Percentiles rank a stretch among this genome's conserved stretches.
These are phyloP conservation scores for Alces alces DNA, from an alignment of 2,113 vertebrate species.

Conservation along the genomic window DNA sequence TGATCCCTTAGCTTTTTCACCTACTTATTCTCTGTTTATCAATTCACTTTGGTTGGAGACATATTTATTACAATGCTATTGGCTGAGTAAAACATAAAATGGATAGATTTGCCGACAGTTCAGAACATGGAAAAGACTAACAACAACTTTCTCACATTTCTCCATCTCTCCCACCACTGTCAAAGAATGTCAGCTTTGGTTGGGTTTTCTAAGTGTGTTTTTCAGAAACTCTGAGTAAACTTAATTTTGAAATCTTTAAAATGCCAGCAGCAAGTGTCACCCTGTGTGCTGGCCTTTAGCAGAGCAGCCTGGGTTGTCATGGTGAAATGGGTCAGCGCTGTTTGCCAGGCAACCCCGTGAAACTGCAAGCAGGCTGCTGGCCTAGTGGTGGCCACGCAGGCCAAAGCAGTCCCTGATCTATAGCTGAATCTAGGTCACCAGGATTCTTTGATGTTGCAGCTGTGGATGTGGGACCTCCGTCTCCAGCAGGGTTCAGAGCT, in stretches of 20 bases:
- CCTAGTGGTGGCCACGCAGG: slow-evolving; percentile 68
- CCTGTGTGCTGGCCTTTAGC: slow-evolving; percentile 63
- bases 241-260: slow-evolving; percentile 79
- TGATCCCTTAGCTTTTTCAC: background rate
- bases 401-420: slow-evolving; percentile 83
- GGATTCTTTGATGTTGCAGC: slow-evolving; percentile 85
- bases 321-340: slow-evolving; percentile 88
- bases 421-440: slow-evolving; percentile 92
- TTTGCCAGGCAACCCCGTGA: slow-evolving; percentile 82
- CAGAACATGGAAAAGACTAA: slow-evolving; percentile 29
- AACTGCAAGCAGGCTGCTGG: slow-evolving; percentile 79
- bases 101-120: background rate
- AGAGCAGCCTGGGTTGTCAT: slow-evolving; percentile 84
- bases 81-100: background rate
- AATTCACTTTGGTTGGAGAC: background rate
- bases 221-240: slow-evolving; percentile 65
- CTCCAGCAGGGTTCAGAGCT: slow-evolving; percentile 71
- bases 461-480: slow-evolving; percentile 75
- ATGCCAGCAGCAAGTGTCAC: slow-evolving; percentile 66
- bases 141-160: slow-evolving; percentile 55
- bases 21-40: background rate
- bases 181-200: slow-evolving; percentile 59
- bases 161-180: slow-evolving; percentile 46
- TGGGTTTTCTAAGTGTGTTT: slow-evolving; percentile 55
- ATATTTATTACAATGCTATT: background rate